Conservation (phyloP, 2,797 vertebrate genomes). For the Psittacula derbiana region DNA sequence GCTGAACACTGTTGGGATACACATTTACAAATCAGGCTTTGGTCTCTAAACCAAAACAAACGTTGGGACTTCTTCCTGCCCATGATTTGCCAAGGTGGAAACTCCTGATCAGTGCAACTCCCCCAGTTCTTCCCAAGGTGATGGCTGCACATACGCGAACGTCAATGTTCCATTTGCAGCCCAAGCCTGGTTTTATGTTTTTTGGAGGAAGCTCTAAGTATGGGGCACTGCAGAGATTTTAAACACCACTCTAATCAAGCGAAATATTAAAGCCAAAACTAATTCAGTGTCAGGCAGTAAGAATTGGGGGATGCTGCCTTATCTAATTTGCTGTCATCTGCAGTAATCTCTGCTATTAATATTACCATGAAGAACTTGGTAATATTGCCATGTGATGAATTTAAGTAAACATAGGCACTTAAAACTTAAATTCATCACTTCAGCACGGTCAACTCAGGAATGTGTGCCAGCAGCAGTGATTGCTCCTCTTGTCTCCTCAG, state of each 20-base stretch:
- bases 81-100: not conserved
- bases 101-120: not conserved
- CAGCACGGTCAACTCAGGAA: not conserved
- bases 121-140: not conserved
- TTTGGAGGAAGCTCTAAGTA: not conserved
- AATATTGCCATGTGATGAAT: not conserved
- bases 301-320: not conserved
- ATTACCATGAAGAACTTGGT: not conserved
- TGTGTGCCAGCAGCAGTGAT: not conserved
- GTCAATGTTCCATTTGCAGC: not conserved
- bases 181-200: not conserved
- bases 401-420: not conserved
- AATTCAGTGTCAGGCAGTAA: not conserved
- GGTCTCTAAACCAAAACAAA: not conserved
- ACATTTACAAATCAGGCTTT: not conserved
- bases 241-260: not conserved
- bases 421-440: constrained; percentile 12
- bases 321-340: constrained; percentile 36
- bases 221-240: not conserved
- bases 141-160: rapidly evolving
- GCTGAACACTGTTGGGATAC: not conserved
- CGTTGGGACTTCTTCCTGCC: not conserved
- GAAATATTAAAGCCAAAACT: constrained; percentile 32
- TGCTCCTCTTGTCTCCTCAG: not conserved
- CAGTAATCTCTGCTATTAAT: constrained; percentile 23